Conservation (phyloP, 2,113 vertebrate genomes). For the Hylia prasina region DNA sequence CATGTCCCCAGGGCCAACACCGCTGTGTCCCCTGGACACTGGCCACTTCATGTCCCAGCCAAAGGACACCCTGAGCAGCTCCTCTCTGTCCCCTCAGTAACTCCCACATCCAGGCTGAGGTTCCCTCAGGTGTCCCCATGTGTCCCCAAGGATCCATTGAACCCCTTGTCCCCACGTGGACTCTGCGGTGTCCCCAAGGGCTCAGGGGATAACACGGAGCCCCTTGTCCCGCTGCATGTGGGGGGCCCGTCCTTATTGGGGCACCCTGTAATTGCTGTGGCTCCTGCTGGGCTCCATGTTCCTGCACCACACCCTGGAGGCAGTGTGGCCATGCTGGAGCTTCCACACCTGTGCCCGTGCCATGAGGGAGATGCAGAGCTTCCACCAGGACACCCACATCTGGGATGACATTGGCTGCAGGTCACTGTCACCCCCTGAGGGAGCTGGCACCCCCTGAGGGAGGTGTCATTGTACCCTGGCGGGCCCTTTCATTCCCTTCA, state of each 20-base stretch:
- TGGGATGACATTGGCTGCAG: constrained; percentile 91
- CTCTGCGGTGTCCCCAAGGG: background rate
- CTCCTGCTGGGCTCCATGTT: constrained; percentile 78
- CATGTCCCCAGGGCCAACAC: too few species aligned
- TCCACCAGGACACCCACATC: constrained; percentile 70
- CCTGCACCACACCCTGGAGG: constrained; percentile 84
- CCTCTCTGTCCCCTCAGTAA: background rate
- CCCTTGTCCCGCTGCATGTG: constrained; percentile 75
- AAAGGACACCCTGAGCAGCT: background rate
- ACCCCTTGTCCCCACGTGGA: too few species aligned
- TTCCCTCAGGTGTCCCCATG: background rate
- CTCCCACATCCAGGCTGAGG: background rate
- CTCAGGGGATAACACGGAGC: background rate
- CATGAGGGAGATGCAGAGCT: constrained; percentile 85
- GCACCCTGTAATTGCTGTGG: constrained; percentile 69
- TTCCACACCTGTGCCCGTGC: constrained; percentile 71
- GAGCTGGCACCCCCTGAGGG: background rate
- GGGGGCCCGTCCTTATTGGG: constrained; percentile 77
- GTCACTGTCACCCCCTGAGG: constrained; percentile 3
- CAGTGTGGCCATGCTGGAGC: constrained; percentile 72
- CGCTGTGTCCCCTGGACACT: background rate
- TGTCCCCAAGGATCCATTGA: background rate
- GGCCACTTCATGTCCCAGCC: background rate
- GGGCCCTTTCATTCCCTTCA: background rate
- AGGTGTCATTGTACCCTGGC: too few species aligned